Evolutionary conservation across 2,797 vertebrate species (phyloP).

Genomic region (Eleutherodactylus coqui): DNA sequence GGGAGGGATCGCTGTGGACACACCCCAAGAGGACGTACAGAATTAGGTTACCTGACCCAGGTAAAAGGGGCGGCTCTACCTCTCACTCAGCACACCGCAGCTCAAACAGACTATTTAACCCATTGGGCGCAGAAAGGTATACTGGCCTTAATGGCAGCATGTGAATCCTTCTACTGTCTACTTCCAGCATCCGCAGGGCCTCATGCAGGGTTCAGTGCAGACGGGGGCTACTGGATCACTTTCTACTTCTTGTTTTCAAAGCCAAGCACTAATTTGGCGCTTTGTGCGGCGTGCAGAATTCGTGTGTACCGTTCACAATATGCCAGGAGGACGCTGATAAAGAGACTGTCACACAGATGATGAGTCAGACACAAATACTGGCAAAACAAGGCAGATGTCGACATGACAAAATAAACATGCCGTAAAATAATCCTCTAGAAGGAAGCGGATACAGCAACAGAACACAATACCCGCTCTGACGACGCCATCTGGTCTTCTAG

Average conservation of each 20-base stretch:
- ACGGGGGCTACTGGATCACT: background rate
- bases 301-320: background rate
- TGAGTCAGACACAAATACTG: constrained; percentile 23
- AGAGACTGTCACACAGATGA: background rate
- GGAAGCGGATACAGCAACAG: background rate
- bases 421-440: constrained; percentile 9
- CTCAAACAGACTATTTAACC: constrained; percentile 34
- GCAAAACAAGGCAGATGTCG: background rate
- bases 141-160: background rate
- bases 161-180: background rate
- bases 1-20: constrained; percentile 22
- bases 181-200: background rate
- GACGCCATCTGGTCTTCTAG: background rate
- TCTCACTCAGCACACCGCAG: constrained; percentile 31
- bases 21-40: constrained; percentile 30
- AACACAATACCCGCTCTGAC: background rate
- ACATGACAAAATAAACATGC: constrained; percentile 12
- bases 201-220: background rate
- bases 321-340: background rate
- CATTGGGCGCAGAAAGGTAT: background rate
- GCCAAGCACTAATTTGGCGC: background rate
- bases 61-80: constrained; percentile 40
- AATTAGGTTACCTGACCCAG: constrained; percentile 63
- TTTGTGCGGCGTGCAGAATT: background rate
- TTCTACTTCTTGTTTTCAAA: background rate